Conservation (phyloP, 2,888 invertebrate genomes). For the Dermolepida albohirtum region DNA sequence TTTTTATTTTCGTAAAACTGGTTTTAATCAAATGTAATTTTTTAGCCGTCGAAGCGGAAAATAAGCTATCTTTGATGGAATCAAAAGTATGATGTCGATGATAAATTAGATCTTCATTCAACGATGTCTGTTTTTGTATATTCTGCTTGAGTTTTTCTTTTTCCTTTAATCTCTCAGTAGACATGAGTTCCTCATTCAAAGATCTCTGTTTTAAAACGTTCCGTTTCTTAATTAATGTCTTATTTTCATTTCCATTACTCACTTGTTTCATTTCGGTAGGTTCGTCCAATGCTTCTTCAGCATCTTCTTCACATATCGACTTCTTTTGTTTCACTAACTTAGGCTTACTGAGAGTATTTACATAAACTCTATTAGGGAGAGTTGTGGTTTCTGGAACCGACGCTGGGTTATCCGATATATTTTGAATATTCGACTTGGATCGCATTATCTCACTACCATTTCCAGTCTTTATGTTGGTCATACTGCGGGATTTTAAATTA, state of each 20-base stretch:
- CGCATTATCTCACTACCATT: constrained; percentile 79
- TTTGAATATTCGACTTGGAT: constrained; percentile 82
- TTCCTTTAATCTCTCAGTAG: constrained; percentile 84
- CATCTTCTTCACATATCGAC: constrained; percentile 82
- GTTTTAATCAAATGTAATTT: constrained; percentile 82
- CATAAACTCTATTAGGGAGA: constrained; percentile 37
- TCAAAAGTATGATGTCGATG: constrained; percentile 73
- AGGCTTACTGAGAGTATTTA: constrained; percentile 67
- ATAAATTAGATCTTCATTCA: constrained; percentile 88
- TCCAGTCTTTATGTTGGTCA: constrained; percentile 84
- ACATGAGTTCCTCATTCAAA: constrained; percentile 90
- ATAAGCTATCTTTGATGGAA: constrained; percentile 78
- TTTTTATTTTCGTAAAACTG: constrained; percentile 85
- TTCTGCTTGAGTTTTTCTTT: constrained; percentile 85
- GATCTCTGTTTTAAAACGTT: constrained; percentile 86
- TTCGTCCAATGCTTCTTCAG: constrained; percentile 73
- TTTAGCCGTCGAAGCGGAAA: constrained; percentile 80
- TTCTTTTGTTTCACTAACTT: constrained; percentile 88
- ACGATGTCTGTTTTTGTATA: constrained; percentile 89
- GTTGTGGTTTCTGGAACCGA: constrained; percentile 47
- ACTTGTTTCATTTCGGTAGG: constrained; percentile 76
- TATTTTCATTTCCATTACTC: constrained; percentile 38
- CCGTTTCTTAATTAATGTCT: constrained; percentile 61
- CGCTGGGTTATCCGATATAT: constrained; percentile 61
- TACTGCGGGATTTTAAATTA: constrained; percentile 83